Evolutionary conservation across 1,140 invertebrate genomes (phyloP).

Genomic region (Danaus melanippus): DNA sequence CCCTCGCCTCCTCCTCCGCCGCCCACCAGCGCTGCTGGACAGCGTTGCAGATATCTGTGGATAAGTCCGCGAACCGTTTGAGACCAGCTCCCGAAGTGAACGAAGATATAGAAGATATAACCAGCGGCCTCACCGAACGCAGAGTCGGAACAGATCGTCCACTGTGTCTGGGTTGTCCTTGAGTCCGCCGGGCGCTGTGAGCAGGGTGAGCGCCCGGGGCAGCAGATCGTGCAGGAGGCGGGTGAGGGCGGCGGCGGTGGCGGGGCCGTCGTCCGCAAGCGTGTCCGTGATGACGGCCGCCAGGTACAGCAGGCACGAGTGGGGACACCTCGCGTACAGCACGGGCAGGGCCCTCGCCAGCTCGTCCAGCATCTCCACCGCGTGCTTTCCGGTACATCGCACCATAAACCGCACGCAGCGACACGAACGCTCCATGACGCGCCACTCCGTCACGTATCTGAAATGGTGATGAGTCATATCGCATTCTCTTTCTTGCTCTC

Average conservation of each 20-base stretch:
- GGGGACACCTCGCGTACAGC: constrained; percentile 86
- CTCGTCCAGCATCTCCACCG: constrained; percentile 82
- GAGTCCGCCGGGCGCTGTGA: constrained; percentile 79
- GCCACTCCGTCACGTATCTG: constrained; percentile 85
- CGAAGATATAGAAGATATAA: background rate
- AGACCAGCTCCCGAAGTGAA: too few species aligned
- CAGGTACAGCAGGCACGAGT: constrained; percentile 96
- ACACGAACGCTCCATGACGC: constrained; percentile 94
- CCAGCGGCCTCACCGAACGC: constrained; percentile 66
- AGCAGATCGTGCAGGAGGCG: constrained; percentile 92
- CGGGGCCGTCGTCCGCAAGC: constrained; percentile 79
- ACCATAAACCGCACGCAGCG: constrained; percentile 91
- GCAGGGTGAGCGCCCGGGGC: constrained; percentile 85
- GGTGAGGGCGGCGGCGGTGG: constrained; percentile 82
- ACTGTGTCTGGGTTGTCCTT: constrained; percentile 97
- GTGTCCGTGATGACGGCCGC: constrained; percentile 97
- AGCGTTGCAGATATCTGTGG: constrained; percentile 87
- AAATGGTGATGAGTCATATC: constrained; percentile 19
- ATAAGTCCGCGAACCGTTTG: too few species aligned
- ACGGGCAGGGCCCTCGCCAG: constrained; percentile 81
- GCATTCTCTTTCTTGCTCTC: too few species aligned
- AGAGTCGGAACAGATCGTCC: constrained; percentile 95
- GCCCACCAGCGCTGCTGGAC: constrained; percentile 86
- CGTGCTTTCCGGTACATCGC: constrained; percentile 87
- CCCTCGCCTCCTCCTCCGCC: constrained; percentile 67